Base-by-base conservation (phyloP, 2,797 vertebrate species). In the Graptemys geographica region DNA sequence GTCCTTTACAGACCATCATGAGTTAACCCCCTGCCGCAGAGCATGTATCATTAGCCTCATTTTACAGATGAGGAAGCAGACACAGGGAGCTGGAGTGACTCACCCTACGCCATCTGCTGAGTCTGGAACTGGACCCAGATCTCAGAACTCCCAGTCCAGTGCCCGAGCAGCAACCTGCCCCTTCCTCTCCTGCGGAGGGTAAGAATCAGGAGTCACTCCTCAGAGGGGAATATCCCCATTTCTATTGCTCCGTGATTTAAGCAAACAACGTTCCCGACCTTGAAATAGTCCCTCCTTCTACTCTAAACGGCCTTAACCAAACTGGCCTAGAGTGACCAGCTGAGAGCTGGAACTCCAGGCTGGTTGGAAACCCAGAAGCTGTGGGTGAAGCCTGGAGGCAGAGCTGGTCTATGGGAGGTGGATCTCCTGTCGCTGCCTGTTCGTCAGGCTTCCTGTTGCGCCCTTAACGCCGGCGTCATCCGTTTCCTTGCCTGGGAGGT, bases 301-400 rank as follows among this genome's bases (percentile, higher is more conserved):
- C 2, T 11, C 65, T 1, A 4, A 5, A 21, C 1, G 8, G 5
- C 57, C 37, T 88, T 41, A 23, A 0, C 4, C 11, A 19, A 0
- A 0, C 7, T 0, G 1, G 59, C 18, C n/a, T 19, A 9, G 33
- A 69, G n/a, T 3, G 9, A 37, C 28, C 55, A 1, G 44, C 37
- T 3, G 0, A 27, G 0, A 33, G 3, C 21, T 0, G 0, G 9
- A 37, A 6, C 37, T 19, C 74, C 1, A 18, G 28, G 49, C 4
- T 65, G 49, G 3, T 19, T 69, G 65, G 65, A 37, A 2, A 8
- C 16, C 0, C 0, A 0, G 33, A 2, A 1, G 31, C 44, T 8
- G 49, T 2, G 2, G 0, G 0, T n/a, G 3, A 2, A 6, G 47
- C 11, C 27, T 19, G n/a, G 33, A 69, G 65, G 65, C 65, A 69